Percentiles rank a stretch among this genome's conserved stretches.
Conservation (phyloP, 2,113 vertebrate species). For the Rhinopomastus cyanomelas region DNA sequence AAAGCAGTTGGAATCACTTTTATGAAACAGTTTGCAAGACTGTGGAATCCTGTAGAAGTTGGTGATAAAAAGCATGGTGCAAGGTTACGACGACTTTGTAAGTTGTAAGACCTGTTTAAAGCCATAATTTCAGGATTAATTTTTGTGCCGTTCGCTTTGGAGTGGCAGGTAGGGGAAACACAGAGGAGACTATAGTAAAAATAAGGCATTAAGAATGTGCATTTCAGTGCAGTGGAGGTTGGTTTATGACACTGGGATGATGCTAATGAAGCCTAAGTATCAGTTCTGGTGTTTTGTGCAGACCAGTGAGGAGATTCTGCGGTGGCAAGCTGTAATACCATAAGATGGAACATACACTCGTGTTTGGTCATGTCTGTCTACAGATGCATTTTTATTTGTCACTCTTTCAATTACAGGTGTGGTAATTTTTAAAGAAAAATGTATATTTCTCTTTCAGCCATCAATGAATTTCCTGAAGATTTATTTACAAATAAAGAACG, state of each 20-base stretch:
- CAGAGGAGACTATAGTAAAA: background rate
- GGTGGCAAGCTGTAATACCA: background rate
- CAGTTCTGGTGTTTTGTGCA: background rate
- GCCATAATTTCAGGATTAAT: background rate
- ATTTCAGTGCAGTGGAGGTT: background rate
- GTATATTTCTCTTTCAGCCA: conserved; percentile 79
- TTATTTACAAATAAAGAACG: conserved; percentile 88
- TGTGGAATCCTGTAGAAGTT: background rate
- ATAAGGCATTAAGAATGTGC: background rate
- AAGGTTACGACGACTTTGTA: background rate
- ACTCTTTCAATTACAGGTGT: background rate
- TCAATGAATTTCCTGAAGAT: conserved; percentile 94
- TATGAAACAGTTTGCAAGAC: background rate
- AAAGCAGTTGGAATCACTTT: background rate
- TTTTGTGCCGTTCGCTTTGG: background rate
- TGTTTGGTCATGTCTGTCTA: background rate
- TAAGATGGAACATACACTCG: background rate
- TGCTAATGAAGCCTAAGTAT: background rate
- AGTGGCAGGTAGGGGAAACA: background rate
- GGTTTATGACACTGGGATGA: background rate
- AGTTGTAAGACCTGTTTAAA: background rate
- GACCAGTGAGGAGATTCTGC: background rate
- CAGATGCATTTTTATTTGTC: background rate
- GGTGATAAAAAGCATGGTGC: background rate
- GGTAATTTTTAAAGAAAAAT: background rate